These are phyloP conservation scores for Apeira syringaria DNA, from an alignment of 2,888 invertebrate genomes.

Conservation along the genomic window DNA sequence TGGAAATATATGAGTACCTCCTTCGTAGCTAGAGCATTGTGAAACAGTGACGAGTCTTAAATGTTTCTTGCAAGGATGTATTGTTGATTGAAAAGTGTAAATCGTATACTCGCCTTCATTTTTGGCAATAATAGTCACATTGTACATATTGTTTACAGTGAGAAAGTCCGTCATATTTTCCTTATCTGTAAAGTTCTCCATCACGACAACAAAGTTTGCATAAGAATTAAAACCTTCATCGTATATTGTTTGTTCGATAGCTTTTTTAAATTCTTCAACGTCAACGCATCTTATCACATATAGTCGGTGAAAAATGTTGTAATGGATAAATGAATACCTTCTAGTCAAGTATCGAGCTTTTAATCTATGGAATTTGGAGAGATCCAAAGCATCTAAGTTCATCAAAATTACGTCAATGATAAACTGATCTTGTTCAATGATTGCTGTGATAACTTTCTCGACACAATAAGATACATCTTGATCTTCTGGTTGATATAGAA, in stretches of 20 bases:
- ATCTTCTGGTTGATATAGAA: no score
- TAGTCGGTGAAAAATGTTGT: no score
- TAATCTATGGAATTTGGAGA: no score
- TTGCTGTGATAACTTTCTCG: no score
- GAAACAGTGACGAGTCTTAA: constrained; percentile 3
- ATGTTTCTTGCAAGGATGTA: constrained; percentile 14
- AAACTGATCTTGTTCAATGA: no score
- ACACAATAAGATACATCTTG: no score
- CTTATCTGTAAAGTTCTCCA: constrained; percentile 26
- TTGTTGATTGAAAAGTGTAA: constrained; percentile 19
- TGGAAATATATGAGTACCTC: constrained; percentile 4
- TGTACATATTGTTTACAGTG: constrained; percentile 32
- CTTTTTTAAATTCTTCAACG: constrained; percentile 33
- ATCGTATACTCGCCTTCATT: constrained; percentile 16
- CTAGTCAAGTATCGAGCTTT: no score
- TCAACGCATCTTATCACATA: no score
- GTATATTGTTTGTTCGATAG: constrained; percentile 27
- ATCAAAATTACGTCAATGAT: no score
- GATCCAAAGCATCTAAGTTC: no score
- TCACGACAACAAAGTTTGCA: constrained; percentile 41
- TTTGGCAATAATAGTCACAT: constrained; percentile 23
- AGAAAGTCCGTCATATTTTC: constrained; percentile 32
- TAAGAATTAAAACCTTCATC: constrained; percentile 43
- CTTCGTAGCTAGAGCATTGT: constrained; percentile 4
- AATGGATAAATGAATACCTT: no score